Percentiles rank a stretch among this genome's conserved stretches.
Conservation (phyloP, 2,797 vertebrate species). For the Miichthys miiuy region DNA sequence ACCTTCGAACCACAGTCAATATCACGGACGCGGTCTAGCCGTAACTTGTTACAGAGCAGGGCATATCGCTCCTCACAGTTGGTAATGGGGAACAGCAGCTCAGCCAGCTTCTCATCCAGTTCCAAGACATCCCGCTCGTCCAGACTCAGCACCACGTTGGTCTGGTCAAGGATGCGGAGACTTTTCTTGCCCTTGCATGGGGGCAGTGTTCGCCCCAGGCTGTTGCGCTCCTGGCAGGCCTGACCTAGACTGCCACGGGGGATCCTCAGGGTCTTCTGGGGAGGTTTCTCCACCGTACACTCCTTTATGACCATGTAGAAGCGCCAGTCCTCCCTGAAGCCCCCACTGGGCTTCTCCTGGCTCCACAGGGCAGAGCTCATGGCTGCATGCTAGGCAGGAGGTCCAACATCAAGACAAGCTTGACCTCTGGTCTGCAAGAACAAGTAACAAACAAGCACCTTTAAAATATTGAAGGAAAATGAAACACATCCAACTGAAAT, state of each 20-base stretch:
- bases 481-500: neutral
- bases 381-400: constrained; percentile 83
- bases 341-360: constrained; percentile 94
- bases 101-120: constrained; percentile 94
- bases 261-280: constrained; percentile 94
- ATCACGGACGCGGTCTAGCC: constrained; percentile 91
- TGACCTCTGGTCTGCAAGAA: constrained; percentile 62
- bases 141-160: constrained; percentile 91
- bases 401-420: constrained; percentile 76
- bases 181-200: constrained; percentile 95
- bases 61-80: constrained; percentile 96
- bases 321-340: constrained; percentile 95
- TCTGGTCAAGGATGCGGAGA: constrained; percentile 95
- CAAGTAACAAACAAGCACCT: constrained; percentile 1
- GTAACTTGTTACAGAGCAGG: constrained; percentile 90
- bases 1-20: constrained; percentile 95
- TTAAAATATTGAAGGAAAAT: neutral
- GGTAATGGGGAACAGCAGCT: constrained; percentile 97
- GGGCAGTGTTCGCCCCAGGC: constrained; percentile 90
- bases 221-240: constrained; percentile 94
- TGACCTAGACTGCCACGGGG: constrained; percentile 96
- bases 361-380: constrained; percentile 97
- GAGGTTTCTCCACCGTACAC: constrained; percentile 93
- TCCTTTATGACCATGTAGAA: constrained; percentile 97
- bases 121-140: constrained; percentile 95